These are phyloP conservation scores for Wiebesia pumilae DNA, from an alignment of 1,140 invertebrate genomes.

Conservation along the genomic window DNA sequence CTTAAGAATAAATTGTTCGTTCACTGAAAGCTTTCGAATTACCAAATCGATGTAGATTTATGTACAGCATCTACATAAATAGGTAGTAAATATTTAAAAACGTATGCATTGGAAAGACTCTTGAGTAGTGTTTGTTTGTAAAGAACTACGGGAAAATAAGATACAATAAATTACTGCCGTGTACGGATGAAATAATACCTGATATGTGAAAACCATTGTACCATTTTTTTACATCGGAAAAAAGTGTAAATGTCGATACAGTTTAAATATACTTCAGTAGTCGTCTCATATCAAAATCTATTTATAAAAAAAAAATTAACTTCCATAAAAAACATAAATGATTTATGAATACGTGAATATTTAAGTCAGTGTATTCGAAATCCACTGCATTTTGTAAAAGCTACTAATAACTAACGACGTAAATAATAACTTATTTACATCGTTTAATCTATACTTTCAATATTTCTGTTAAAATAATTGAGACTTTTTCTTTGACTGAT, in stretches of 20 bases:
- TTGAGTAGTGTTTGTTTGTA: background rate
- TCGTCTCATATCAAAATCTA: background rate
- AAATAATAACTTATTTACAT: background rate
- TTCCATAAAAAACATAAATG: no score
- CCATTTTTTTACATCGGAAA: no score
- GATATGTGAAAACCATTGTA: background rate
- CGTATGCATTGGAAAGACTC: background rate
- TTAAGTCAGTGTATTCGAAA: background rate
- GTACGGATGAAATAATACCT: background rate
- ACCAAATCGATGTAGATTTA: no score
- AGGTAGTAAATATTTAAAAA: background rate
- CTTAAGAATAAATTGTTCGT: no score
- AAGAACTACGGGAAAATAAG: background rate
- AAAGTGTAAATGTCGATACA: no score
- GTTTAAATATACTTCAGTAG: no score
- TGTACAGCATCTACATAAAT: no score
- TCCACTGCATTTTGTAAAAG: background rate
- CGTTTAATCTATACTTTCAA: background rate
- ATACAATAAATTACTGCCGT: background rate
- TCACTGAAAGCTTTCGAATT: no score
- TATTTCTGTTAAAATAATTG: background rate
- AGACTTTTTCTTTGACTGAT: background rate
- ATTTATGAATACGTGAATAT: no score
- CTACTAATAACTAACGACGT: background rate
- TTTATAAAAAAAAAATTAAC: slow-evolving; percentile 10